These are phyloP conservation scores for Holacanthus passer DNA, from an alignment of 2,113 vertebrate genomes.

Conservation along the genomic window DNA sequence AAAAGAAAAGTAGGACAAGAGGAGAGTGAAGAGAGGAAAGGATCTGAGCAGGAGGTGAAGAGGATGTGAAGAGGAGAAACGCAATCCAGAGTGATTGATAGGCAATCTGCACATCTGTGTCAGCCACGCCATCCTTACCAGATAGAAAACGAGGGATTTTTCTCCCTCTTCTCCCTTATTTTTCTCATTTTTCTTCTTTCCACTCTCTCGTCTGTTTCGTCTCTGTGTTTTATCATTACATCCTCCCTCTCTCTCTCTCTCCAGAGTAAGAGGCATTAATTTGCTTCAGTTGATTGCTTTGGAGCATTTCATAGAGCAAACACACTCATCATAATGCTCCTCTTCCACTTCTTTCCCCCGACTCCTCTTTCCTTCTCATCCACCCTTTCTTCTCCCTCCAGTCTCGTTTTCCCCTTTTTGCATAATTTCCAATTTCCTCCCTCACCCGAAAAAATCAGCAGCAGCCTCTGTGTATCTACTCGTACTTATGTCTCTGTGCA, in stretches of 20 bases:
- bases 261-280: conserved; percentile 61
- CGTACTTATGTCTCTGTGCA: conserved; percentile 36
- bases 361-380: conserved; percentile 32
- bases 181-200: conserved; percentile 25
- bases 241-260: conserved; percentile 26
- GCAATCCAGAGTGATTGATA: conserved; percentile 62
- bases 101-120: conserved; percentile 56
- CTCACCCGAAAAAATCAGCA: conserved; percentile 38
- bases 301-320: conserved; percentile 61
- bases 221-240: conserved; percentile 38
- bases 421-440: conserved; percentile 67
- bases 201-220: background rate
- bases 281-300: conserved; percentile 66
- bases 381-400: conserved; percentile 27
- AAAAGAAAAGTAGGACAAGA: conserved; percentile 2
- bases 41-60: conserved; percentile 43
- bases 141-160: conserved; percentile 10
- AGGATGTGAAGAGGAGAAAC: conserved; percentile 41
- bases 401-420: conserved; percentile 41
- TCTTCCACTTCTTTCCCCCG: conserved; percentile 34
- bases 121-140: conserved; percentile 38
- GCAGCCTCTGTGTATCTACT: conserved; percentile 47
- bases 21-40: conserved; percentile 9
- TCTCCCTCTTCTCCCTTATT: conserved; percentile 12
- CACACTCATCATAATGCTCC: conserved; percentile 49